Evolutionary conservation across 2,888 invertebrate genomes (phyloP), one percentile per base, ranked within the genome.

Genomic region (Zaprionus obscuricornis): DNA sequence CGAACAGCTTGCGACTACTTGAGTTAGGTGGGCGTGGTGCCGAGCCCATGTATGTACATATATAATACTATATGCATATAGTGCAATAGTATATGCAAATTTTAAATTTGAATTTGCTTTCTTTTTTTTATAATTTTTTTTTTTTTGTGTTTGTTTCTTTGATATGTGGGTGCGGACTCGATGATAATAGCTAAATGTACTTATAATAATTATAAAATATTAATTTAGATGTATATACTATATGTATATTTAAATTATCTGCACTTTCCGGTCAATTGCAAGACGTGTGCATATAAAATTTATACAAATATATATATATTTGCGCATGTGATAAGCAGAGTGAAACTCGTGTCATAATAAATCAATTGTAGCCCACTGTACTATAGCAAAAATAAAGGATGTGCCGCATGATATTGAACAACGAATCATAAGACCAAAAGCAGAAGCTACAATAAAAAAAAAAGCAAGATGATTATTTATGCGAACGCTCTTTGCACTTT

Each of bases 311-410:
- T n/a, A n/a, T n/a, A n/a, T n/a, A n/a, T n/a, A n/a, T n/a, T n/a
- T n/a, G n/a, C n/a, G 13, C 10, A 13, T 0, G 20, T 24, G 71
- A 70, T 66, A 56, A 70, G 37, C 27, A 27, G 7, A 26, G 34
- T 27, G 10, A 2, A n/a, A 8, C 11, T 37, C 13, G 37, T 11
- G 34, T 3, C 17, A 4, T 13, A 10, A n/a, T 43, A 52, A 63
- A 69, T 69, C 20, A 29, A 31, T 37, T 64, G 14, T 20, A 17
- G 4, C 39, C 68, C 68, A 68, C 70, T 58, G 70, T 70, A 10
- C 13, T 22, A n/a, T n/a, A n/a, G n/a, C n/a, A 11, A 5, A 24
- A 39, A 3, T 5, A 33, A 69, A 69, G 68, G 71, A 71, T 69
- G 55, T n/a, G n/a, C n/a, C n/a, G n/a, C n/a, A n/a, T n/a, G n/a